Evolutionary conservation across 1,140 invertebrate genomes (phyloP).

Genomic region (Ceratina australensis): DNA sequence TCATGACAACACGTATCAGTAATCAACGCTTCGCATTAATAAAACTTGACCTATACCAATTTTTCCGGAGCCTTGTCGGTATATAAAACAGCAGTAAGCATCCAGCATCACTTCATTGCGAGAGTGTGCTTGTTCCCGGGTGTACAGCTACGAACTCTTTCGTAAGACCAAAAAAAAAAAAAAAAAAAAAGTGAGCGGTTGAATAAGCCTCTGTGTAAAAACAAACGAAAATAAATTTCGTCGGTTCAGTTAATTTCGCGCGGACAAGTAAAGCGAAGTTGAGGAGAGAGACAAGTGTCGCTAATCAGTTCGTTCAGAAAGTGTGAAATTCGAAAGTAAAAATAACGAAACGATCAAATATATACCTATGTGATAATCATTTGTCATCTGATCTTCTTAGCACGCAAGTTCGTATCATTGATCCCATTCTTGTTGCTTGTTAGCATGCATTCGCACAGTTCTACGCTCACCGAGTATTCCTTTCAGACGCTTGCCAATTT

Average conservation of each 20-base stretch:
- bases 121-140: constrained; percentile 41
- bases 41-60: background rate
- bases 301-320: constrained; percentile 59
- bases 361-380: constrained; percentile 39
- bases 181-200: background rate
- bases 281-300: background rate
- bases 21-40: background rate
- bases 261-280: background rate
- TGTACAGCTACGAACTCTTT: constrained; percentile 17
- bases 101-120: constrained; percentile 66
- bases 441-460: background rate
- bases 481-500: background rate
- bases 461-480: background rate
- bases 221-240: background rate
- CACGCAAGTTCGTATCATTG: constrained; percentile 13
- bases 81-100: constrained; percentile 68
- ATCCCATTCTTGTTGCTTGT: background rate
- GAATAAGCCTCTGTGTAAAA: background rate
- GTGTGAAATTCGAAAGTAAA: constrained; percentile 68
- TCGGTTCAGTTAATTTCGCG: background rate
- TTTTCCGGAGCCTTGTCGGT: constrained; percentile 60
- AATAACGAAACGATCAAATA: constrained; percentile 28
- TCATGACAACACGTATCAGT: background rate
- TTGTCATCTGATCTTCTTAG: constrained; percentile 19
- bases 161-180: background rate